phyloP scores from a whole-genome alignment of 2,888 invertebrate species.

The Synanthedon formicaeformis region DNA sequence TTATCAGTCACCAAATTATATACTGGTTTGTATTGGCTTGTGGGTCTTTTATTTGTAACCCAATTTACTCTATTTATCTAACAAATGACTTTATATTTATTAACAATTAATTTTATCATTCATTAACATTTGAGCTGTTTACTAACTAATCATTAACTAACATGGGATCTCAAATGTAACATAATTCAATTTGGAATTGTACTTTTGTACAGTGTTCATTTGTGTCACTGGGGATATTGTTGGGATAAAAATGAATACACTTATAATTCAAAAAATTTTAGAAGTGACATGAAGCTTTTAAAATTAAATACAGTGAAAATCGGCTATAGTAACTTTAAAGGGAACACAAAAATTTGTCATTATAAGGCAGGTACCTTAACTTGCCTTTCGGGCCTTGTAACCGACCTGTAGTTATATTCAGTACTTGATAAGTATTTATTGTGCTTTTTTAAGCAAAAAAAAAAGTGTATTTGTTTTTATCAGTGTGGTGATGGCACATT shows the following conservation, averaged over 20 bases:
- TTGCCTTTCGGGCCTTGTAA: too few species aligned
- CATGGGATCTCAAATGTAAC: not conserved
- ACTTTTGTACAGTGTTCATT: not conserved
- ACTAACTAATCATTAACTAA: not conserved
- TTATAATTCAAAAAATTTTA: not conserved
- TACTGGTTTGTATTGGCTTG: too few species aligned
- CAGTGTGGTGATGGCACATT: slow-evolving; percentile 22
- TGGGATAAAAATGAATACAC: slow-evolving; percentile 25
- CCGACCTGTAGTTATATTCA: too few species aligned
- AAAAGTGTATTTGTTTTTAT: slow-evolving; percentile 21
- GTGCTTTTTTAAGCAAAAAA: not conserved
- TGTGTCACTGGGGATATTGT: slow-evolving; percentile 27
- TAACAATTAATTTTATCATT: not conserved
- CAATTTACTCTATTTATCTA: too few species aligned
- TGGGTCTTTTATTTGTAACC: too few species aligned
- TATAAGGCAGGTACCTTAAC: too few species aligned
- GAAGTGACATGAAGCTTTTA: not conserved
- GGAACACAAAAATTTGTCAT: too few species aligned
- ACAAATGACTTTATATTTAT: not conserved
- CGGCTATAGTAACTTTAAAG: too few species aligned
- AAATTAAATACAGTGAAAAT: not conserved
- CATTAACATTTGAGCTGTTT: not conserved
- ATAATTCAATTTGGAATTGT: too few species aligned
- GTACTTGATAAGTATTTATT: not conserved
- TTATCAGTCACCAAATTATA: too few species aligned